phyloP scores from a whole-genome alignment of 1,140 invertebrate genomes.

The Ptiloglossa arizonensis region DNA sequence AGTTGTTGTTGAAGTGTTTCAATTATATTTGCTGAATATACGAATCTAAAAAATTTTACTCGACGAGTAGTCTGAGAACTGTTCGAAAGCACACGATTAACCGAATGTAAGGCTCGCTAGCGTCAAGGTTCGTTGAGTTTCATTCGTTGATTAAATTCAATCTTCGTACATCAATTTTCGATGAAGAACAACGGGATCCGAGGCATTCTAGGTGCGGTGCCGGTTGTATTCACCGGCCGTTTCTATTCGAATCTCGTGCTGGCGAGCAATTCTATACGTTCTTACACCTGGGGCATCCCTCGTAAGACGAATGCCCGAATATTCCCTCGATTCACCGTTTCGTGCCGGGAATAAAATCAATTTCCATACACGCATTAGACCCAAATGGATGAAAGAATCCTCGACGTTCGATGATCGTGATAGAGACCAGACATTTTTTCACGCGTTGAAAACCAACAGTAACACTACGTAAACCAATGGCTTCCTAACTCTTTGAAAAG shows the following conservation, averaged over 20 bases:
- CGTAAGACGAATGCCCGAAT: slow-evolving; percentile 29
- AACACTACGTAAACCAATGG: too few relatives aligned
- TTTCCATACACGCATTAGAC: neutral
- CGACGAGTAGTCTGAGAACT: too few relatives aligned
- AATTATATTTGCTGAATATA: too few relatives aligned
- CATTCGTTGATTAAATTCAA: slow-evolving; percentile 25
- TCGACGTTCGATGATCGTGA: neutral
- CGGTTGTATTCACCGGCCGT: slow-evolving; percentile 41
- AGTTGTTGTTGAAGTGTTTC: too few relatives aligned
- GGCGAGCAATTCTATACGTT: slow-evolving; percentile 12
- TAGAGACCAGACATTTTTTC: neutral
- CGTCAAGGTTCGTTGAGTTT: slow-evolving; percentile 14
- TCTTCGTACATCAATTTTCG: slow-evolving; percentile 39
- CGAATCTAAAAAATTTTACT: too few relatives aligned
- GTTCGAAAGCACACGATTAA: neutral
- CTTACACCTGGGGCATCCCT: slow-evolving; percentile 26
- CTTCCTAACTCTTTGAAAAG: too few relatives aligned
- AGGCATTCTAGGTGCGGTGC: slow-evolving; percentile 47
- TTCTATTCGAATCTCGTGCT: slow-evolving; percentile 46
- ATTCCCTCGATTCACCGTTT: slow-evolving; percentile 11
- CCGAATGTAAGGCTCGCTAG: neutral
- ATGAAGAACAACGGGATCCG: slow-evolving; percentile 44
- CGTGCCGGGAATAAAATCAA: slow-evolving; percentile 31
- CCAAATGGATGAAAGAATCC: neutral
- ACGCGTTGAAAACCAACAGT: neutral